Evolutionary conservation across 2,888 invertebrate genomes (phyloP).

Genomic region (Ochlodes sylvanus): DNA sequence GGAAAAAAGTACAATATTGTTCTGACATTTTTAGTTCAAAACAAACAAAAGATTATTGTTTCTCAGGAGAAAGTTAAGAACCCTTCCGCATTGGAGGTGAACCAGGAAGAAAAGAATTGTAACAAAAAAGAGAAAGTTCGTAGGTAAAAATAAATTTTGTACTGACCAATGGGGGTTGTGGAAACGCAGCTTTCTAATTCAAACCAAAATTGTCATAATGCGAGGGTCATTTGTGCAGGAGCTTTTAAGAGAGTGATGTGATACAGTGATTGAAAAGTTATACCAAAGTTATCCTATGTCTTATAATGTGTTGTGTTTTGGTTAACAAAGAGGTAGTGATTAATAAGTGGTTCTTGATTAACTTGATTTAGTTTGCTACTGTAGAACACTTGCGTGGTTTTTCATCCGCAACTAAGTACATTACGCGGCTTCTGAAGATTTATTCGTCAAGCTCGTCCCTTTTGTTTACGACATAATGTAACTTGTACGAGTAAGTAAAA

Average conservation of each 20-base stretch:
- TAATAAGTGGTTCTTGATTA: too few relatives aligned
- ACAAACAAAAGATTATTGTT: constrained; percentile 57
- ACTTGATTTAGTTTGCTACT: too few relatives aligned
- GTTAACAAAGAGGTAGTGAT: neutral
- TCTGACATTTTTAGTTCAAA: constrained; percentile 7
- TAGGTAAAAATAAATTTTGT: constrained; percentile 61
- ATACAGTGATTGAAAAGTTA: constrained; percentile 22
- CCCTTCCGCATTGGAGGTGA: constrained; percentile 75
- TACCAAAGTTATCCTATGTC: neutral
- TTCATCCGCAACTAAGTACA: too few relatives aligned
- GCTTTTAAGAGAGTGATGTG: constrained; percentile 53
- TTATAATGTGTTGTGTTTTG: constrained; percentile 1
- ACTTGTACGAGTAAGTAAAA: too few relatives aligned
- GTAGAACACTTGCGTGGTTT: too few relatives aligned
- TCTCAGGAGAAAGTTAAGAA: constrained; percentile 75
- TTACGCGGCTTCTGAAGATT: too few relatives aligned
- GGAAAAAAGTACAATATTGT: neutral
- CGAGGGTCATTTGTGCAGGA: constrained; percentile 70
- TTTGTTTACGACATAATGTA: too few relatives aligned
- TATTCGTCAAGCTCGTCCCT: too few relatives aligned
- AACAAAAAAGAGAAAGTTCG: constrained; percentile 83
- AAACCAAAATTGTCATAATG: constrained; percentile 59
- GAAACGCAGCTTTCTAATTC: constrained; percentile 77
- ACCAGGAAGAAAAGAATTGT: constrained; percentile 74
- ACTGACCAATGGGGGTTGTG: constrained; percentile 67